A percentile compares a stretch with the other conserved stretches of the same genome.
Conservation (phyloP, 2,888 invertebrate genomes). For the Apodemia duryi region DNA sequence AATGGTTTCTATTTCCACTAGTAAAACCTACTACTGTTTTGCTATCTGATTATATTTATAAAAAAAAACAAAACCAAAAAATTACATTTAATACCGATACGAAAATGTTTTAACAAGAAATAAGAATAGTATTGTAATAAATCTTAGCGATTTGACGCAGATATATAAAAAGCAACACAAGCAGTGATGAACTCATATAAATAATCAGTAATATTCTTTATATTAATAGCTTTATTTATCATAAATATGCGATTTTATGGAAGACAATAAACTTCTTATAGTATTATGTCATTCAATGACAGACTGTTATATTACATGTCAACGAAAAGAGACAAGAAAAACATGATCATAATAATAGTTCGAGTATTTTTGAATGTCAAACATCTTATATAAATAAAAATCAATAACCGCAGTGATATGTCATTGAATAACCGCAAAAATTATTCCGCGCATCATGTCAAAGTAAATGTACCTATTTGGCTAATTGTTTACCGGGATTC, state of each 20-base stretch:
- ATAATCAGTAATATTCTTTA: constrained; percentile 14
- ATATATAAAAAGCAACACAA: constrained; percentile 6
- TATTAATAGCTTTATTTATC: constrained; percentile 20
- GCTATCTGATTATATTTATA: too few relatives aligned
- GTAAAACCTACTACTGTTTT: too few relatives aligned
- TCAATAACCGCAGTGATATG: too few relatives aligned
- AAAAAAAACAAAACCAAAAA: too few relatives aligned
- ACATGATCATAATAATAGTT: neutral
- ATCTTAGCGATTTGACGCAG: neutral
- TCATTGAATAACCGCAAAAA: too few relatives aligned
- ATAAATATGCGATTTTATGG: constrained; percentile 1
- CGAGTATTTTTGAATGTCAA: neutral
- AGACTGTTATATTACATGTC: neutral
- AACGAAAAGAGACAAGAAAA: neutral
- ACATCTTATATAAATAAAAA: neutral
- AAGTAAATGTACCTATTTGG: too few relatives aligned
- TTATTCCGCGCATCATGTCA: too few relatives aligned
- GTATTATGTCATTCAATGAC: neutral
- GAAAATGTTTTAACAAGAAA: neutral
- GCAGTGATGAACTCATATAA: constrained; percentile 21
- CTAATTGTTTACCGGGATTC: too few relatives aligned
- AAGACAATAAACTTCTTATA: constrained; percentile 1
- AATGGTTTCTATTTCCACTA: too few relatives aligned
- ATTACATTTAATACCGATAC: too few relatives aligned
- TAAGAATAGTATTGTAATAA: neutral